Base-by-base conservation (phyloP, 2,888 invertebrate genomes). In the Agrotis ipsilon region DNA sequence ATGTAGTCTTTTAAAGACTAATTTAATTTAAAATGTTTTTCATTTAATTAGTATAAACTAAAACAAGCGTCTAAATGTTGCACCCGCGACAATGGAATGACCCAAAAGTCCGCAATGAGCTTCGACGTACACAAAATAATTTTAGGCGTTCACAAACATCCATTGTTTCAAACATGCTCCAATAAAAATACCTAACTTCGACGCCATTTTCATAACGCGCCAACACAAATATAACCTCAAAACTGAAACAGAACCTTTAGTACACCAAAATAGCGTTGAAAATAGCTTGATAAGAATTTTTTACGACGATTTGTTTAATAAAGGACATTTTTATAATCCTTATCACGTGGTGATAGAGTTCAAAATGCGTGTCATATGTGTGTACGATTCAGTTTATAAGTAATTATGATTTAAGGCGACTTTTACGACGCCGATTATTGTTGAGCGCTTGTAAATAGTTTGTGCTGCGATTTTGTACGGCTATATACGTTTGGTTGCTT, bases 91-190 rank as follows among this genome's bases (percentile, higher is more conserved):
- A n/a, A n/a, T n/a, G n/a, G n/a, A n/a, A n/a, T n/a, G n/a, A n/a
- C n/a, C n/a, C n/a, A n/a, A n/a, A 82, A 78, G 78, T 78, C 66
- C 62, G 54, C 83, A 83, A 75, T 73, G 80, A 82, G 78, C 80
- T 82, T 83, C 72, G 70, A 74, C 72, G 75, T 82, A 84, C 82
- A 82, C 81, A 74, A 83, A 84, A 85, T 86, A 81, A 84, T 80
- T 73, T 86, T 80, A 86, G 82, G 79, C 83, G 82, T 82, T 76
- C 84, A 86, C 82, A 85, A 86, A 85, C 85, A 87, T 83, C 88
- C 88, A 89, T 89, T 89, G 89, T 89, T 89, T 84, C 81, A 82
- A 88, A 84, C 86, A 87, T 85, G 87, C 86, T 87, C 88, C 87
- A 90, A 90, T 89, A 88, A 89, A 90, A 89, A 88, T 88, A 87